Percentiles rank a stretch among this genome's conserved stretches.
phyloP scores from a whole-genome alignment of 2,113 vertebrate genomes.

The Lasiurus cinereus region DNA sequence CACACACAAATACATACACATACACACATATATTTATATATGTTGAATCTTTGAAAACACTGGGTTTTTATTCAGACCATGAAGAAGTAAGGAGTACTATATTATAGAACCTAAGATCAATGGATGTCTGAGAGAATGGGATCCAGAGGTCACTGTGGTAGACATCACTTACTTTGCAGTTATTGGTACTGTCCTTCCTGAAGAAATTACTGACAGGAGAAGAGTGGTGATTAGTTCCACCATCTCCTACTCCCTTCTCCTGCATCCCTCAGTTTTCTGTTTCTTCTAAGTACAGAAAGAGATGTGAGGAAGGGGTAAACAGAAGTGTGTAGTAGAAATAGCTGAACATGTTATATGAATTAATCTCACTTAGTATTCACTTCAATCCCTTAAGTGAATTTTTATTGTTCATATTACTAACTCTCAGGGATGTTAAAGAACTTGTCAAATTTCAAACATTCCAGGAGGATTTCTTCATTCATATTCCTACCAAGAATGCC shows the following conservation, averaged over 20 bases:
- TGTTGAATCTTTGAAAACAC: background rate
- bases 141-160: too few species aligned
- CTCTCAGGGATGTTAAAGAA: background rate
- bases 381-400: background rate
- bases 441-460: background rate
- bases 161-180: background rate
- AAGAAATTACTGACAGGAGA: background rate
- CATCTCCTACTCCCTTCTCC: accelerated
- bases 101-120: background rate
- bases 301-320: accelerated
- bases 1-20: too few species aligned
- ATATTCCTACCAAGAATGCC: background rate
- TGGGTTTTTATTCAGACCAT: background rate
- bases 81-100: background rate
- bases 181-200: background rate
- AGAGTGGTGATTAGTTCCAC: background rate
- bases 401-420: background rate
- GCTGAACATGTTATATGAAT: background rate
- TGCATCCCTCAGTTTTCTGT: background rate
- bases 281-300: background rate
- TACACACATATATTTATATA: background rate
- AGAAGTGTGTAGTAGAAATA: background rate
- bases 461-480: background rate
- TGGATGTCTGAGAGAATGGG: background rate
- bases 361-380: background rate